Evolutionary conservation across 2,113 vertebrate genomes (phyloP).

Genomic region (Carassius carassius): DNA sequence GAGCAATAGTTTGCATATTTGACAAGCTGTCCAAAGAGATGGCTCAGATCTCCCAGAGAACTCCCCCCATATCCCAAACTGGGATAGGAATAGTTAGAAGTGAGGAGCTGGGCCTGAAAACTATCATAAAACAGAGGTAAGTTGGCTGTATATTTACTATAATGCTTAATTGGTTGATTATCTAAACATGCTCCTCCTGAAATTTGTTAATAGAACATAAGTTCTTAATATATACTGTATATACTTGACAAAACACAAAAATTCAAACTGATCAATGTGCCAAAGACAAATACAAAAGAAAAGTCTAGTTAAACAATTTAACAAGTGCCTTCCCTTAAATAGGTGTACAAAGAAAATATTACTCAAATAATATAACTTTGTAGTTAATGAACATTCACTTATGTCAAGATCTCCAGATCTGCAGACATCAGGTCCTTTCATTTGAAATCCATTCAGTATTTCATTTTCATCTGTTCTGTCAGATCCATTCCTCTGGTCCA

Average conservation of each 20-base stretch:
- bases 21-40: too few relatives aligned
- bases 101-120: too few relatives aligned
- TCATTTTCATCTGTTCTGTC: neutral
- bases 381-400: neutral
- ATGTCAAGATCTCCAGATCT: neutral
- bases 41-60: too few relatives aligned
- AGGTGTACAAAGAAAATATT: neutral
- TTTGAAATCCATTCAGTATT: neutral
- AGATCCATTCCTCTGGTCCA: neutral
- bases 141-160: too few relatives aligned
- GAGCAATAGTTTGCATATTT: too few relatives aligned
- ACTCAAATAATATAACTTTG: neutral
- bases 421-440: neutral
- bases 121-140: too few relatives aligned
- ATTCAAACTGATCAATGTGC: neutral
- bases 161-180: too few relatives aligned
- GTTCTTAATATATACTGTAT: neutral
- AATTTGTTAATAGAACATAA: neutral
- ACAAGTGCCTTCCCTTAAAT: neutral
- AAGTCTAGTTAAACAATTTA: neutral
- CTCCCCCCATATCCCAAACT: too few relatives aligned
- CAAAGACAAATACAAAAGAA: neutral
- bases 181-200: too few relatives aligned
- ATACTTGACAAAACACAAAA: constrained; percentile 2
- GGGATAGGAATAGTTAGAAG: too few relatives aligned